Conservation (phyloP, 2,797 vertebrate genomes). For the Diglossa cyanea region DNA sequence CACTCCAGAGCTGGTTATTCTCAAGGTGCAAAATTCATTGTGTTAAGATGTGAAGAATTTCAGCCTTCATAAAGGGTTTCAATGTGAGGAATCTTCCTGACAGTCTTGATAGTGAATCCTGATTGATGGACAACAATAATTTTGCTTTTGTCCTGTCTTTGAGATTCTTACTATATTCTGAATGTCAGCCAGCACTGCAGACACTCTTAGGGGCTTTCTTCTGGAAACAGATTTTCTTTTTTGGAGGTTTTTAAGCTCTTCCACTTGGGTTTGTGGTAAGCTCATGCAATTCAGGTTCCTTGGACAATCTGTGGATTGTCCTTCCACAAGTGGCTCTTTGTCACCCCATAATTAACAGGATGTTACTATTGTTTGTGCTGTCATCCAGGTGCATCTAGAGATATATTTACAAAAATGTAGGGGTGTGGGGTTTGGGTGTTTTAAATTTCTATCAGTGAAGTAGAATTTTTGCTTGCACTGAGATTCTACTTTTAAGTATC, state of each 20-base stretch:
- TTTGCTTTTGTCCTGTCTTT: not conserved
- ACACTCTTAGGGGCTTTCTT: not conserved
- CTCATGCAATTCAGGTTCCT: not conserved
- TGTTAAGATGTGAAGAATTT: not conserved
- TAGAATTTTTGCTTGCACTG: not conserved
- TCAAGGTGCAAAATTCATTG: rapidly evolving
- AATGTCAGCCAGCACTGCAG: not conserved
- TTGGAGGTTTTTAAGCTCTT: not conserved
- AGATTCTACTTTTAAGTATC: not conserved
- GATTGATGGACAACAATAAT: not conserved
- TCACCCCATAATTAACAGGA: not conserved
- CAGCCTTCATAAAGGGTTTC: not conserved
- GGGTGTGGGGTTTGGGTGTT: not conserved
- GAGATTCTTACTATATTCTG: not conserved
- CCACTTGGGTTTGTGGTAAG: not conserved
- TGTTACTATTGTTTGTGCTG: not conserved
- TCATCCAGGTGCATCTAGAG: not conserved
- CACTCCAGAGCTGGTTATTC: not conserved
- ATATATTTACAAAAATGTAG: not conserved
- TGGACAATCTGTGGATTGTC: not conserved
- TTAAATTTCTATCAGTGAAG: not conserved
- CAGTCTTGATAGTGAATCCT: not conserved
- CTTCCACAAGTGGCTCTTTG: not conserved
- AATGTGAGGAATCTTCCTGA: not conserved
- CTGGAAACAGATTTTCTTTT: not conserved